These are phyloP conservation scores for Marmota monax DNA, from an alignment of 2,113 vertebrate genomes.

Conservation along the genomic window DNA sequence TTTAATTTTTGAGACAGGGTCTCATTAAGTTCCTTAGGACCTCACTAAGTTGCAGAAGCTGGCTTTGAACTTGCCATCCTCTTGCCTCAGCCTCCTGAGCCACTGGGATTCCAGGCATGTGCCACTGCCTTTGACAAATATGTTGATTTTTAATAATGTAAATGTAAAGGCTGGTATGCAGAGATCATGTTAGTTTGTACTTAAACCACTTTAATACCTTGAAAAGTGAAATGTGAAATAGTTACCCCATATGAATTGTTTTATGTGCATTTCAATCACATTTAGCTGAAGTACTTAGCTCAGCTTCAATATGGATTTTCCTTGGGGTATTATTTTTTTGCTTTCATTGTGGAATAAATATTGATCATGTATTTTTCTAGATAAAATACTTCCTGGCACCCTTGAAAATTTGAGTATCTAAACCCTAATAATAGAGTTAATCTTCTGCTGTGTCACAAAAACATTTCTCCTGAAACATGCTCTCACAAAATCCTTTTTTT, in stretches of 20 bases:
- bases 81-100: too few species aligned
- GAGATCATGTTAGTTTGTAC: not conserved
- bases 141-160: not conserved
- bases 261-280: not conserved
- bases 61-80: too few species aligned
- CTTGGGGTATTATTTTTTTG: not conserved
- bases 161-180: not conserved
- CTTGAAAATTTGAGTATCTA: conserved; percentile 32
- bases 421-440: conserved; percentile 43
- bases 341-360: not conserved
- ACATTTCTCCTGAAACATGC: not conserved
- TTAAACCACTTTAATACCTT: not conserved
- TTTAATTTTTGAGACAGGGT: too few species aligned
- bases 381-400: conserved; percentile 1
- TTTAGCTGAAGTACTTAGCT: not conserved
- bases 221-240: not conserved
- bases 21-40: too few species aligned
- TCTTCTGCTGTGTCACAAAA: conserved; percentile 20
- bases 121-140: too few species aligned
- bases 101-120: too few species aligned
- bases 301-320: not conserved
- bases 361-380: not conserved
- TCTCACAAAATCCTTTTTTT: conserved; percentile 31
- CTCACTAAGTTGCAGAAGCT: too few species aligned
- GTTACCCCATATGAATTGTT: not conserved